Evolutionary conservation across 2,797 vertebrate species (phyloP), one percentile per base, ranked within the genome.

Genomic region (Chiroxiphia lanceolata): DNA sequence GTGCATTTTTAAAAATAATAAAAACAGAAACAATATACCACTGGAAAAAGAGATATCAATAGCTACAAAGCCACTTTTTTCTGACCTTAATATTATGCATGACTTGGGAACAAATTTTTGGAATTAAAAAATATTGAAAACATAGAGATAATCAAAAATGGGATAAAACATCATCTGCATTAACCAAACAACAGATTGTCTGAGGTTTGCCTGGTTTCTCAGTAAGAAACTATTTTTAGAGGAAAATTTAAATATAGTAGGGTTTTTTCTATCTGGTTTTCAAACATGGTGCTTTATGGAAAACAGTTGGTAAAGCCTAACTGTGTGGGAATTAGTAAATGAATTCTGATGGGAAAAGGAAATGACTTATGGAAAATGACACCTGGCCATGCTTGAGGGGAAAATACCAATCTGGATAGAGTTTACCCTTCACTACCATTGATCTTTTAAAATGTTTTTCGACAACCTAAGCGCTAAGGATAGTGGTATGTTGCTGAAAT

Each of bases 321-420:
- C 34, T 90, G 65, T 0, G 2, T 83, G 51, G 86, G 40, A 89
- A 94, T 76, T 85, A 74, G 15, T 33, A 79, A 91, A 48, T 27
- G 1, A 82, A 76, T 76, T 90, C 60, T 78, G 36, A 91, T 69
- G 34, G 20, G 69, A 83, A 90, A 90, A 50, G 29, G 45, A 85
- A 86, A 82, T 69, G 12, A 82, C 27, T 83, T 95, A 65, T 4
- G 29, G 83, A 91, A 94, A 95, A 87, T 91, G 63, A 84, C 69
- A 91, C 80, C 77, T 91, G 54, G 69, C 63, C 27, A 68, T 44
- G 51, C 72, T 57, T 33, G 50, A 88, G 72, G 77, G 65, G 29
- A 53, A 91, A 92, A 90, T 42, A 81, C n/a, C 67, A 51, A 29
- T 86, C 50, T 93, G 53, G 36, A 40, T 3, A 45, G 53, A 93